Evolutionary conservation across 2,113 vertebrate species (phyloP), one percentile per base, ranked within the genome.

Genomic region (Cyanoderma ruficeps): DNA sequence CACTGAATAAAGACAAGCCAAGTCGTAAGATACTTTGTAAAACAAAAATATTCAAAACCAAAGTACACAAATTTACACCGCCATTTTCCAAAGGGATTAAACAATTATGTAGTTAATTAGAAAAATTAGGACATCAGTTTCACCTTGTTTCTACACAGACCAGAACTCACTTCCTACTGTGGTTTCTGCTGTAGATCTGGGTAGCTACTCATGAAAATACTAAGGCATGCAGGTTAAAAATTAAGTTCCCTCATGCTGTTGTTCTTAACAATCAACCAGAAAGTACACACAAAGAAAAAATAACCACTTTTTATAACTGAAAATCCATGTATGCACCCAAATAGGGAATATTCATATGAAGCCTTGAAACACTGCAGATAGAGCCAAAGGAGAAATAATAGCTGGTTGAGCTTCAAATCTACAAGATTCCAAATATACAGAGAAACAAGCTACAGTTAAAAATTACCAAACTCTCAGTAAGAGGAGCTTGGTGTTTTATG

Each of bases 61-160:
- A 90, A 88, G 55, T 52, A 77, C 18, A n/a, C 22, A 83, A 85
- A 70, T 52, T 75, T 86, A 75, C 41, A 85, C 68, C 23, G 90
- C 15, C 12, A 44, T 90, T 96, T 94, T 67, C 65, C 33, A 94
- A 83, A 88, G 15, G 18, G 31, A 83, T 68, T 90, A 83, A 92
- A 74, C 60, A 74, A 78, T 90, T 80, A 68, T 3, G 9, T 42
- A 78, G 39, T 95, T 96, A 85, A 96, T 92, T 83, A 93, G 41
- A 95, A 94, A 89, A 96, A 93, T 52, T 71, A 83, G 56, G 67
- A 69, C 63, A 77, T 23, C 11, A 21, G 42, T 88, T 90, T 96
- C 67, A 77, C 74, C 25, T 39, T 59, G 15, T 91, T 93, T 88
- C 79, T 89, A 75, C 3, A 1, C 31, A 83, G 52, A 77, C 15